phyloP scores from a whole-genome alignment of 2,797 vertebrate species.

The Bovichtus diacanthus region DNA sequence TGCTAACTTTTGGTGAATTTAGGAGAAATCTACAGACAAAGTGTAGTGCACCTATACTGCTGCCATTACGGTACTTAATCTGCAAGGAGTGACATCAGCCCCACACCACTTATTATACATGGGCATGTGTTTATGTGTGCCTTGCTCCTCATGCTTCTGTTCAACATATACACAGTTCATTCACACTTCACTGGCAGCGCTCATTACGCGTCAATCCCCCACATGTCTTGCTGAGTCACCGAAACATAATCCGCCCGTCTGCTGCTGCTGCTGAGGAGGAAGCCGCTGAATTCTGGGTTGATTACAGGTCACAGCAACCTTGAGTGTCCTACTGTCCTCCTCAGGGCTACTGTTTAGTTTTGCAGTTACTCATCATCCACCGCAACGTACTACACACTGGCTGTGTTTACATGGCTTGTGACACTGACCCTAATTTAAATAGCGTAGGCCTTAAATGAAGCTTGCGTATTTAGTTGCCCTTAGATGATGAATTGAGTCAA shows the following conservation, averaged over 20 bases:
- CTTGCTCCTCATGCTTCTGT: conserved; percentile 12
- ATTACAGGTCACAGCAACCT: conserved; percentile 48
- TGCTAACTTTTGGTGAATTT: too few species aligned
- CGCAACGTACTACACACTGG: neutral
- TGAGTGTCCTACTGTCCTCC: conserved; percentile 12
- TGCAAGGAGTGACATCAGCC: neutral
- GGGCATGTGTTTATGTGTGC: neutral
- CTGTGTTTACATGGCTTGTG: neutral
- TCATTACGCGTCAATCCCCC: conserved; percentile 35
- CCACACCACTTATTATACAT: neutral
- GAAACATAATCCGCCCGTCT: conserved; percentile 49
- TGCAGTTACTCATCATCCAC: neutral
- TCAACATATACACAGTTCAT: conserved; percentile 41
- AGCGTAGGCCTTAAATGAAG: neutral
- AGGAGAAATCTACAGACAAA: too few species aligned
- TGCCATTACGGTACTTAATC: conserved; percentile 57
- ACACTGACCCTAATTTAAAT: neutral
- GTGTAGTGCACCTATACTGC: conserved; percentile 34
- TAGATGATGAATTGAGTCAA: neutral
- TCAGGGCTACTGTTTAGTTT: neutral
- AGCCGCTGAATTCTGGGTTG: conserved; percentile 36
- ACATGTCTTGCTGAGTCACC: conserved; percentile 62
- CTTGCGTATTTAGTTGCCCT: neutral
- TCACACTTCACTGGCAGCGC: conserved; percentile 43
- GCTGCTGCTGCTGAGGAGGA: conserved; percentile 31